phyloP scores from a whole-genome alignment of 2,888 invertebrate genomes.

The Eupithecia exiguata region DNA sequence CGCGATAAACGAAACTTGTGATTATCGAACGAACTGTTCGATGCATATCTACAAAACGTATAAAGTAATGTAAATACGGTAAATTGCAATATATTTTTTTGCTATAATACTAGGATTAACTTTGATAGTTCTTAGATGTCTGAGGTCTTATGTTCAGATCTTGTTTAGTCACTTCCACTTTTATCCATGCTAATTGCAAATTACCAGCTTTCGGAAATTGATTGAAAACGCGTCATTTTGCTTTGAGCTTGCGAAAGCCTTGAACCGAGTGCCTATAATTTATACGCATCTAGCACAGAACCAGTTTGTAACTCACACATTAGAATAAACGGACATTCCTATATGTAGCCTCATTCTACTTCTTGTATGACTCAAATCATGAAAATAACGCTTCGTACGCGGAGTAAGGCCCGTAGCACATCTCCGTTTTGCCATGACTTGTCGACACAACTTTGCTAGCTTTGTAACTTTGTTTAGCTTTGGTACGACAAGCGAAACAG shows the following conservation, averaged over 20 bases:
- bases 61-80: not conserved
- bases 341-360: constrained; percentile 1
- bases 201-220: not conserved
- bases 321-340: constrained; percentile 4
- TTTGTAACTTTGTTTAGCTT: too few relatives aligned
- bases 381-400: not conserved
- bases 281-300: constrained; percentile 15
- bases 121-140: constrained; percentile 43
- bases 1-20: constrained; percentile 48
- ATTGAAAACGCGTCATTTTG: not conserved
- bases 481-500: too few relatives aligned
- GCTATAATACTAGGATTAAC: constrained; percentile 45
- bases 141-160: constrained; percentile 54
- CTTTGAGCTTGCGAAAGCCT: not conserved
- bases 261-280: constrained; percentile 20
- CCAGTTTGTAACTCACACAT: constrained; percentile 11
- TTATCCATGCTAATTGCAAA: not conserved
- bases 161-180: constrained; percentile 15
- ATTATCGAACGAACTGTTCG: constrained; percentile 41
- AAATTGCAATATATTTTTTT: constrained; percentile 32
- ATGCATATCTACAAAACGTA: constrained; percentile 34
- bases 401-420: not conserved
- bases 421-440: too few relatives aligned
- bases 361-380: constrained; percentile 3
- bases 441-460: too few relatives aligned